Evolutionary conservation across 2,888 invertebrate genomes (phyloP).

Genomic region (Epirrhoe tristata): DNA sequence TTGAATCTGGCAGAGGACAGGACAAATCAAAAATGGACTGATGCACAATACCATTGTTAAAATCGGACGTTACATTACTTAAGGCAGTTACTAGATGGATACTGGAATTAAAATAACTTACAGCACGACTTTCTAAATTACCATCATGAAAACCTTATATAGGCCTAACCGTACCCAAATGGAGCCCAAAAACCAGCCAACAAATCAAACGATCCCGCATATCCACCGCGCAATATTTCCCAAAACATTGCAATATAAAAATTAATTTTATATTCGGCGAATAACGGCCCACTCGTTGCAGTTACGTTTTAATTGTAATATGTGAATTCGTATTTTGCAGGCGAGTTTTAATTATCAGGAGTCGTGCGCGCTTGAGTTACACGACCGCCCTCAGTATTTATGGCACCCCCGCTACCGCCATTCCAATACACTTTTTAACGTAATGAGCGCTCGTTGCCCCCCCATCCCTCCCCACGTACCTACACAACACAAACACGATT

Average conservation of each 20-base stretch:
- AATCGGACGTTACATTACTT: too few species aligned
- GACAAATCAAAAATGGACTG: too few species aligned
- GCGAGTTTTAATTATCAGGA: conserved; percentile 85
- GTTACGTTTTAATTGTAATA: conserved; percentile 83
- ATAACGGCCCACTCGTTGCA: conserved; percentile 70
- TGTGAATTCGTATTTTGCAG: conserved; percentile 82
- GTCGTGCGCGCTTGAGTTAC: conserved; percentile 82
- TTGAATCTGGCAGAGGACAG: too few species aligned
- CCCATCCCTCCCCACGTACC: conserved; percentile 34
- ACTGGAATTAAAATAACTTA: too few species aligned
- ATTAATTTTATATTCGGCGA: conserved; percentile 65
- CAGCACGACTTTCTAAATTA: neutral
- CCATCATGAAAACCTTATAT: conserved; percentile 1
- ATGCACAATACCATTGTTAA: too few species aligned
- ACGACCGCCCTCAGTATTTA: conserved; percentile 86
- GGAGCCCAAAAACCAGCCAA: conserved; percentile 13
- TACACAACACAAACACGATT: conserved; percentile 47
- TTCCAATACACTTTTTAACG: conserved; percentile 85
- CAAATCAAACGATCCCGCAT: conserved; percentile 34
- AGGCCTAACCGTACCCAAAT: conserved; percentile 1
- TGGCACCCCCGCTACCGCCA: conserved; percentile 70
- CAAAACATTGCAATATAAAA: conserved; percentile 49
- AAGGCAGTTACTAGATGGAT: too few species aligned
- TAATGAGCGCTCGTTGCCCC: conserved; percentile 75
- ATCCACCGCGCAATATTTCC: conserved; percentile 34